A percentile compares a stretch with the other conserved stretches of the same genome.
phyloP scores from a whole-genome alignment of 2,113 vertebrate species.

The Recurvirostra avosetta region DNA sequence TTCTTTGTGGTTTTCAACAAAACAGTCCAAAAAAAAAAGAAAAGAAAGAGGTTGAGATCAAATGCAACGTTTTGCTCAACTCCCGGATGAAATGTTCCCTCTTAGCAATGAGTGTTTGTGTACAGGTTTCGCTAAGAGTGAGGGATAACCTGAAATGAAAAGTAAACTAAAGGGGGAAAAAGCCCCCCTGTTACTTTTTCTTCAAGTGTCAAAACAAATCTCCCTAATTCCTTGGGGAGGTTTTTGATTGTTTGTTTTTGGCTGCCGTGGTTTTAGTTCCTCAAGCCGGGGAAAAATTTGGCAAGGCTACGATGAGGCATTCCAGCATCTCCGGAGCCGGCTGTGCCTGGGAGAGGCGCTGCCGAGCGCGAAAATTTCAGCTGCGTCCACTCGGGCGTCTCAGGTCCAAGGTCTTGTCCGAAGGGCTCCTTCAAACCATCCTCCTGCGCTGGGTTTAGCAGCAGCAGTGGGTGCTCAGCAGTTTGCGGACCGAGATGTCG shows the following conservation, averaged over 20 bases:
- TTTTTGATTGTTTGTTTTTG: neutral
- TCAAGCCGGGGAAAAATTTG: neutral
- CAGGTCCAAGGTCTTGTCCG: neutral
- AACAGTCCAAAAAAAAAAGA: neutral
- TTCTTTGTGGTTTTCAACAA: neutral
- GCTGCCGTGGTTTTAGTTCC: neutral
- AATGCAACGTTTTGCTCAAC: neutral
- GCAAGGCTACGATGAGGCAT: neutral
- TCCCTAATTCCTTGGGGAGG: neutral
- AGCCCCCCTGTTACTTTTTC: neutral
- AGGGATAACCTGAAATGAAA: constrained; percentile 48
- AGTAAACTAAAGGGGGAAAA: neutral
- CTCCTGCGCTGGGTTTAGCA: fast-evolving
- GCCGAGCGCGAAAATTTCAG: too few species aligned
- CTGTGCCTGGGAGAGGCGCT: neutral
- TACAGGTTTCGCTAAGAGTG: neutral
- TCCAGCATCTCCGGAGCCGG: neutral
- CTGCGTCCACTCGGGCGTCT: neutral
- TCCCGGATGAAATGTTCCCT: constrained; percentile 15
- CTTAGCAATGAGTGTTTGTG: constrained; percentile 17
- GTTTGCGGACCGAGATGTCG: neutral
- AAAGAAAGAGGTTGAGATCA: neutral
- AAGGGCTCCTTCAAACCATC: neutral
- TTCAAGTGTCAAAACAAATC: constrained; percentile 9
- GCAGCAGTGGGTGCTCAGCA: neutral